Evolutionary conservation across 1,140 invertebrate genomes (phyloP).

Genomic region (Drosophila setifemur): DNA sequence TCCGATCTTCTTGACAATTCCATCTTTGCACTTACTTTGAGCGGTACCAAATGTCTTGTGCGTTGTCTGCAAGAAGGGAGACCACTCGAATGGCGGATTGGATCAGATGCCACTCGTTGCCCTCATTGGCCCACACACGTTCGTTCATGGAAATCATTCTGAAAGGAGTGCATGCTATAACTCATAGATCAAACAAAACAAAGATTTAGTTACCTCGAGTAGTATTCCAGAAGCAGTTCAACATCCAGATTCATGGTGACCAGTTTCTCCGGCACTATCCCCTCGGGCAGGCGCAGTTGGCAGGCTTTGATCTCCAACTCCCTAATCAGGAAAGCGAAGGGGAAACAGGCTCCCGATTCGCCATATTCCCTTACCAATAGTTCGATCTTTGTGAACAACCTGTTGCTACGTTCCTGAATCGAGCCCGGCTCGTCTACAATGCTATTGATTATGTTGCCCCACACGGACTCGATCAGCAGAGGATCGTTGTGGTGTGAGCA

Average conservation of each 20-base stretch:
- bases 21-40: conserved; percentile 54
- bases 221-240: conserved; percentile 89
- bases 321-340: conserved; percentile 89
- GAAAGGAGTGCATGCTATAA: background rate
- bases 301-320: conserved; percentile 90
- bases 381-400: conserved; percentile 89
- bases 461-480: conserved; percentile 89
- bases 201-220: conserved; percentile 85
- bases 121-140: conserved; percentile 89
- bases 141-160: conserved; percentile 89
- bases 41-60: conserved; percentile 57
- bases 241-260: conserved; percentile 88
- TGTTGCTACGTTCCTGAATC: conserved; percentile 86
- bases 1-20: background rate
- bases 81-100: conserved; percentile 87
- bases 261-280: conserved; percentile 87
- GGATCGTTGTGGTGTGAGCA: conserved; percentile 92
- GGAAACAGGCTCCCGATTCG: conserved; percentile 89
- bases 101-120: conserved; percentile 90
- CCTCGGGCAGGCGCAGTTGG: conserved; percentile 86
- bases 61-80: conserved; percentile 83
- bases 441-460: conserved; percentile 89
- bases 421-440: conserved; percentile 83
- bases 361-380: conserved; percentile 88
- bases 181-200: background rate